Evolutionary conservation across 1,140 invertebrate genomes (phyloP).

Genomic region (Diachasma alloeum): DNA sequence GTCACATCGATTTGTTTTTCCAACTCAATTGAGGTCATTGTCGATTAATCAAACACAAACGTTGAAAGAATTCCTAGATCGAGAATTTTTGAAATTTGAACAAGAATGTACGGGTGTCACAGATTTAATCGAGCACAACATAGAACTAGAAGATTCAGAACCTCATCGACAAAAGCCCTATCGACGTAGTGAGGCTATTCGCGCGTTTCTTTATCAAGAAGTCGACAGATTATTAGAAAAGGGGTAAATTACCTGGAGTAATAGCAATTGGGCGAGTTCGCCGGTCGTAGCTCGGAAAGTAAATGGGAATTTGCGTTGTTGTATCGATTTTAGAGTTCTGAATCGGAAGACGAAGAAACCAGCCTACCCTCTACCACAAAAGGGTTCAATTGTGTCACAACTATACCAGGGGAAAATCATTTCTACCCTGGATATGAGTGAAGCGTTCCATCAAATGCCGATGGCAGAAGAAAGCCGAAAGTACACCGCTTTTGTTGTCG

Average conservation of each 20-base stretch:
- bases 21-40: background rate
- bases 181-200: too few relatives aligned
- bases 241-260: slow-evolving; percentile 24
- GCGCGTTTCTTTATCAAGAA: too few relatives aligned
- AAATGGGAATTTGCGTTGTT: slow-evolving; percentile 17
- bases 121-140: too few relatives aligned
- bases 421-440: slow-evolving; percentile 44
- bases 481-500: slow-evolving; percentile 38
- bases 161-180: too few relatives aligned
- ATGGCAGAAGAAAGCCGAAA: slow-evolving; percentile 21
- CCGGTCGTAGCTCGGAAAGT: slow-evolving; percentile 16
- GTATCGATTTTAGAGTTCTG: slow-evolving; percentile 24
- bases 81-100: too few relatives aligned
- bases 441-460: slow-evolving; percentile 37
- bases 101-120: too few relatives aligned
- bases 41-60: background rate
- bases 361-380: slow-evolving; percentile 24
- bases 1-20: background rate
- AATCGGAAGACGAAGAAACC: slow-evolving; percentile 27
- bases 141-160: too few relatives aligned
- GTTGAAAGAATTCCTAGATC: too few relatives aligned
- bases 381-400: slow-evolving; percentile 32
- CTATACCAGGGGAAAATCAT: slow-evolving; percentile 32
- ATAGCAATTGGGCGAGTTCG: slow-evolving; percentile 23
- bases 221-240: slow-evolving; percentile 27